Conservation (phyloP, 2,888 invertebrate genomes). For the Suillia variegata region DNA sequence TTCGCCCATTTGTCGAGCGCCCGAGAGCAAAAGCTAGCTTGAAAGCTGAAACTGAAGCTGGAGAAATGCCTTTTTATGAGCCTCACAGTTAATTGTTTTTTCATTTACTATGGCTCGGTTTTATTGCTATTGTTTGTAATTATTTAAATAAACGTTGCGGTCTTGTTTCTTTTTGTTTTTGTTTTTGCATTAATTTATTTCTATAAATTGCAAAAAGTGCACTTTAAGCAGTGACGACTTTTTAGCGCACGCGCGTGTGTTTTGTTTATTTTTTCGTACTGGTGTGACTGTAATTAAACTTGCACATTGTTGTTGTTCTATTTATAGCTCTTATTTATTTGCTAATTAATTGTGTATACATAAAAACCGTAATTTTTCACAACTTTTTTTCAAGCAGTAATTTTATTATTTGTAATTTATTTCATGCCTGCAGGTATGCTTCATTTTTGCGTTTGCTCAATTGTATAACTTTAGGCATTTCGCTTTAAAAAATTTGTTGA, state of each 20-base stretch:
- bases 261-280: neutral
- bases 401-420: too few relatives aligned
- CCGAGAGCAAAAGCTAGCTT: neutral
- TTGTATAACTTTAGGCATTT: too few relatives aligned
- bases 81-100: conserved; percentile 5
- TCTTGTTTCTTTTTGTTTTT: conserved; percentile 2
- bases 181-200: too few relatives aligned
- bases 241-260: neutral
- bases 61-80: conserved; percentile 11
- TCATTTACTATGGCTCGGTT: neutral
- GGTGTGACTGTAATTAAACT: neutral
- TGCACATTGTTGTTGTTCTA: neutral
- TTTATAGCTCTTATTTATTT: too few relatives aligned
- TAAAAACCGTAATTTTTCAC: too few relatives aligned
- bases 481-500: too few relatives aligned
- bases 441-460: too few relatives aligned
- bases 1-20: neutral
- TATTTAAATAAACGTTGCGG: neutral
- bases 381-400: too few relatives aligned
- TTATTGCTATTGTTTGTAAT: neutral
- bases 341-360: neutral
- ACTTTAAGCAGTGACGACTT: neutral
- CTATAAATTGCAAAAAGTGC: neutral
- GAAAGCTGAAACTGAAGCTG: too few relatives aligned
- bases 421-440: too few relatives aligned